Conservation (phyloP, 92 coral and sea anemone species). For the Metridium senile region DNA sequence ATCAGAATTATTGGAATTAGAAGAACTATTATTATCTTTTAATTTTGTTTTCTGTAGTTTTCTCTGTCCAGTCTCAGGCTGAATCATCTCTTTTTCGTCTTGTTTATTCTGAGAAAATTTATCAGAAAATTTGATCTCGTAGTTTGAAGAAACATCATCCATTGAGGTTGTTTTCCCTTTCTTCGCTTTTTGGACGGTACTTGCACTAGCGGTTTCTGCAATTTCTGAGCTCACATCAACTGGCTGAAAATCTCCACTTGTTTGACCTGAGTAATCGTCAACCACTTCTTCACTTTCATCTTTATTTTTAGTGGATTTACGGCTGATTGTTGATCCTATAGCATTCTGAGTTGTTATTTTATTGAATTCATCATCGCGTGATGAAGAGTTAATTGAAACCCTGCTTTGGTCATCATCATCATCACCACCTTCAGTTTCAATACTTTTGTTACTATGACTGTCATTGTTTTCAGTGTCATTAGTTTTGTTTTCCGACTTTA, state of each 20-base stretch:
- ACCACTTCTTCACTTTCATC: background rate
- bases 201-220: background rate
- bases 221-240: background rate
- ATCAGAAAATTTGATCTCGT: background rate
- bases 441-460: background rate
- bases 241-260: background rate
- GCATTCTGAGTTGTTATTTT: constrained; percentile 29
- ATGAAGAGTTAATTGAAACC: background rate
- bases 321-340: background rate
- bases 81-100: too few species aligned
- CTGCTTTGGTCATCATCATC: background rate
- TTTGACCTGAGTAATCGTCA: background rate
- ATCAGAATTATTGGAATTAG: too few species aligned
- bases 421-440: background rate
- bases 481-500: background rate
- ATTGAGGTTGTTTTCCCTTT: background rate
- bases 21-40: too few species aligned
- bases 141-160: background rate
- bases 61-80: too few species aligned
- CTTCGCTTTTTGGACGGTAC: background rate
- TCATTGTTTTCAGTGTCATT: background rate
- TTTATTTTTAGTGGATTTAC: background rate
- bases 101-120: too few species aligned
- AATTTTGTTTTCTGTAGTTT: too few species aligned
- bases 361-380: background rate